Conservation (phyloP, 2,797 vertebrate species). For the Vultur gryphus region DNA sequence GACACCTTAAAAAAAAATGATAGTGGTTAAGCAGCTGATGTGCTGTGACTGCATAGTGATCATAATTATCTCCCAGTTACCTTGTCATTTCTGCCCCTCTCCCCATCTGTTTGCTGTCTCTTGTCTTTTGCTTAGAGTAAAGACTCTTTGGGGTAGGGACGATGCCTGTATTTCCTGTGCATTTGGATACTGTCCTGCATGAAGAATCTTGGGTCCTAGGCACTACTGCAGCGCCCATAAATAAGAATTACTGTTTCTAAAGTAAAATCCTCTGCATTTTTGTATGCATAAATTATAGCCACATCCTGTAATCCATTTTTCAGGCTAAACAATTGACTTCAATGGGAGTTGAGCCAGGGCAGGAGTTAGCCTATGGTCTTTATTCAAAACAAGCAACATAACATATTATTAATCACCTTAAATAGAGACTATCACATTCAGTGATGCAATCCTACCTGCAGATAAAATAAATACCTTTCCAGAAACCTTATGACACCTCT, state of each 20-base stretch:
- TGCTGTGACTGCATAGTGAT: constrained; percentile 58
- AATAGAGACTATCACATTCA: constrained; percentile 21
- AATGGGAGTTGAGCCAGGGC: constrained; percentile 19
- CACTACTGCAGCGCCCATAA: neutral
- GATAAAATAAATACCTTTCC: constrained; percentile 39
- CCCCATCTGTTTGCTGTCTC: constrained; percentile 57
- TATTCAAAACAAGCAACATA: constrained; percentile 26
- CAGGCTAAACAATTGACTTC: constrained; percentile 46
- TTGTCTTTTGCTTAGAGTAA: constrained; percentile 36
- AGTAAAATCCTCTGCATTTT: neutral
- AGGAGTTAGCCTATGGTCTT: constrained; percentile 5
- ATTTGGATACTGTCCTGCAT: neutral
- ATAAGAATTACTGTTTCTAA: constrained; percentile 18
- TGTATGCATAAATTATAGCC: constrained; percentile 30
- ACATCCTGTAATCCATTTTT: constrained; percentile 43
- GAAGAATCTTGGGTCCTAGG: neutral
- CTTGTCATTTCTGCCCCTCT: constrained; percentile 58
- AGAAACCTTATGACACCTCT: constrained; percentile 21
- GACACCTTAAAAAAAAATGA: constrained; percentile 55
- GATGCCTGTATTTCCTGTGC: neutral
- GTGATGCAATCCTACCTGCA: neutral
- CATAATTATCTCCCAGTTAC: constrained; percentile 57
- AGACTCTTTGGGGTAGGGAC: neutral
- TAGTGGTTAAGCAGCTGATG: constrained; percentile 55
- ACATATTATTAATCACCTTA: constrained; percentile 45